Conservation (phyloP, 2,888 invertebrate species). For the Metallyticus violacea region DNA sequence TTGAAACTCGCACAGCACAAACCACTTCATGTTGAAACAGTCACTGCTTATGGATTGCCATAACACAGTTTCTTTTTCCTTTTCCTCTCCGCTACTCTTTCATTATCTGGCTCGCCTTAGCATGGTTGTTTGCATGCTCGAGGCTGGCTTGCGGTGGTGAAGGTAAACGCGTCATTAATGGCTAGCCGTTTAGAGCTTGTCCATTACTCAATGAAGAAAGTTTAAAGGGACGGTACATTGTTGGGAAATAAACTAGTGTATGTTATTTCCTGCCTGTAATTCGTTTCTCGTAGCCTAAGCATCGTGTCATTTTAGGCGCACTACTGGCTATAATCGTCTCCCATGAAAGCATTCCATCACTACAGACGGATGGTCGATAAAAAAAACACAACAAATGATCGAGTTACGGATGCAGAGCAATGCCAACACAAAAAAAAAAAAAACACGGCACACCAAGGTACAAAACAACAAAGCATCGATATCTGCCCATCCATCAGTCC, state of each 20-base stretch:
- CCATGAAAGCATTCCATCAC: not conserved
- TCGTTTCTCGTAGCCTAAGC: too few species aligned
- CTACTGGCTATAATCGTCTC: not conserved
- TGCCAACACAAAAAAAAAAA: too few species aligned
- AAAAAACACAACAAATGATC: not conserved
- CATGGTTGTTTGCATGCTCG: too few species aligned
- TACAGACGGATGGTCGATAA: not conserved
- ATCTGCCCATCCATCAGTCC: not conserved
- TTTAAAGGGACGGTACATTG: not conserved
- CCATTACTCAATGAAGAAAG: not conserved
- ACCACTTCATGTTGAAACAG: too few species aligned
- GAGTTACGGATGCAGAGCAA: not conserved
- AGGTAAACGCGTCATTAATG: not conserved
- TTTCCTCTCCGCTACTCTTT: too few species aligned
- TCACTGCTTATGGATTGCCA: too few species aligned
- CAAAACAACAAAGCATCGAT: not conserved
- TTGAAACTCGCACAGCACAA: too few species aligned
- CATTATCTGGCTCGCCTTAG: too few species aligned
- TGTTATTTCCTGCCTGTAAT: not conserved
- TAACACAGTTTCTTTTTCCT: too few species aligned
- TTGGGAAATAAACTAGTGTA: not conserved
- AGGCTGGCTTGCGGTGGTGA: too few species aligned
- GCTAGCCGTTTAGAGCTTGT: not conserved
- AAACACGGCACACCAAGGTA: not conserved
- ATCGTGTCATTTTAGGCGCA: not conserved